These are phyloP conservation scores for Meloidogyne floridensis DNA, from an alignment of 1,140 invertebrate species.

Conservation along the genomic window DNA sequence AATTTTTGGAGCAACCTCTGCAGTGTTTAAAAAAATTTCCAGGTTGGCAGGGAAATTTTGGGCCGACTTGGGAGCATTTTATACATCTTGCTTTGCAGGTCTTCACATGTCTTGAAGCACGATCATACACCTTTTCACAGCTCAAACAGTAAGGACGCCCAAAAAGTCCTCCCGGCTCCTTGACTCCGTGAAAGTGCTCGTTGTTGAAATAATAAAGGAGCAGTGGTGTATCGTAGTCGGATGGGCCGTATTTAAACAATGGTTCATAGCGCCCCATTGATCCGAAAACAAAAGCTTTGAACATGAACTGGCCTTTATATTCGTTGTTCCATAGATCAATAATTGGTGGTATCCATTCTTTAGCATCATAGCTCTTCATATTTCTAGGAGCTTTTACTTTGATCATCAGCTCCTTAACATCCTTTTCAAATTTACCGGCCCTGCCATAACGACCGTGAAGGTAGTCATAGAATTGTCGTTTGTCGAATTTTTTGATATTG, in stretches of 20 bases:
- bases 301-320: background rate
- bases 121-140: background rate
- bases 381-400: background rate
- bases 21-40: background rate
- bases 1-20: background rate
- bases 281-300: constrained; percentile 13
- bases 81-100: background rate
- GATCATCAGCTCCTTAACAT: background rate
- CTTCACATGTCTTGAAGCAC: background rate
- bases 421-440: background rate
- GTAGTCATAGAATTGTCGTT: background rate
- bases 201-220: background rate
- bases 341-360: background rate
- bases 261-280: background rate
- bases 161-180: background rate
- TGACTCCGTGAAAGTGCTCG: background rate
- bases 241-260: background rate
- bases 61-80: background rate
- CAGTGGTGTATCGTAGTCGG: background rate
- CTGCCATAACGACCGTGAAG: background rate
- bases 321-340: constrained; percentile 3
- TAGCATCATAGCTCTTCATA: background rate
- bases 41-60: background rate
- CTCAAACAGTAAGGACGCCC: constrained; percentile 8
- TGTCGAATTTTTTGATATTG: background rate